phyloP scores from a whole-genome alignment of 2,113 vertebrate species.

The Cacatua alba region DNA sequence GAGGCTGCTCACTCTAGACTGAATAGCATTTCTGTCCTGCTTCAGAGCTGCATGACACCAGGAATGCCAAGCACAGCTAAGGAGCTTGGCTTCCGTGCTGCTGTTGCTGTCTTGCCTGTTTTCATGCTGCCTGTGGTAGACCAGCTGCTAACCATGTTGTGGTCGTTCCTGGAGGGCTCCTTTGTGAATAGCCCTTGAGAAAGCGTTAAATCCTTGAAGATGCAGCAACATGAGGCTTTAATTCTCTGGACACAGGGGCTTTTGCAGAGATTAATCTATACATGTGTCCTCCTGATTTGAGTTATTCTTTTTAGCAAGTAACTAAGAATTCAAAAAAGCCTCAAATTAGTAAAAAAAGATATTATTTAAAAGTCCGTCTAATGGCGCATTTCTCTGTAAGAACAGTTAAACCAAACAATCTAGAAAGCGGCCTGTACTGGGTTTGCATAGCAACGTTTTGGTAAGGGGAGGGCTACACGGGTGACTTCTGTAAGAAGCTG shows the following conservation, averaged over 20 bases:
- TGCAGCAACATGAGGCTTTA: not conserved
- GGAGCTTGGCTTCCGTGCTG: not conserved
- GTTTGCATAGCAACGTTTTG: not conserved
- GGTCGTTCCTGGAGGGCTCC: not conserved
- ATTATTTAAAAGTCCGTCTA: not conserved
- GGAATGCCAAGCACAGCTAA: not conserved
- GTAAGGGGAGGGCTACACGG: not conserved
- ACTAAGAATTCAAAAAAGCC: not conserved
- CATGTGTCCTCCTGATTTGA: not conserved
- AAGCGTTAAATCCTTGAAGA: not conserved
- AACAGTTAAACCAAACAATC: not conserved
- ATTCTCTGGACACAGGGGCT: not conserved
- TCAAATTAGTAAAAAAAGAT: not conserved
- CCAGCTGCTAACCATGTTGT: not conserved
- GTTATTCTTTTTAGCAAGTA: not conserved
- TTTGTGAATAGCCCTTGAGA: not conserved
- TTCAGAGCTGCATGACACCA: not conserved
- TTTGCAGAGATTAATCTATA: not conserved
- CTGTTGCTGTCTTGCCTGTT: not conserved
- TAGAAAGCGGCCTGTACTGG: not conserved
- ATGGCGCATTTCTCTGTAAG: not conserved
- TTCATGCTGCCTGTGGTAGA: not conserved
- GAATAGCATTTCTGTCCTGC: conserved; percentile 18
- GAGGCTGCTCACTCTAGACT: not conserved
- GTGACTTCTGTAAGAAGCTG: not conserved